Evolutionary conservation across 2,797 vertebrate species (phyloP).

Genomic region (Gymnothorax javanicus): DNA sequence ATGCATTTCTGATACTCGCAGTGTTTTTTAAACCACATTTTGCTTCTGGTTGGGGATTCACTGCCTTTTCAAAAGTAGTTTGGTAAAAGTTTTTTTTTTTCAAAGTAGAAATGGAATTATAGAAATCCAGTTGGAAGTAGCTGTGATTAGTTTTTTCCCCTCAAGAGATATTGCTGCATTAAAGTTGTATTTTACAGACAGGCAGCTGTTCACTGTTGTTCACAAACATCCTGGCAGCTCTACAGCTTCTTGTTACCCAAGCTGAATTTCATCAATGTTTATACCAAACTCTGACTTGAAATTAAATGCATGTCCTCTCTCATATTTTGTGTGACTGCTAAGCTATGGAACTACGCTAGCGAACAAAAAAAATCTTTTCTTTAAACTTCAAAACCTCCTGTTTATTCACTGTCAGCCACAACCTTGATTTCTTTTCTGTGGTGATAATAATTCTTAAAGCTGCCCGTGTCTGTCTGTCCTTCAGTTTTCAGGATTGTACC

Average conservation of each 20-base stretch:
- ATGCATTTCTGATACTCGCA: constrained; percentile 7
- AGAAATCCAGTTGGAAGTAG: background rate
- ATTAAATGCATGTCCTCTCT: background rate
- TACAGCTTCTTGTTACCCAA: background rate
- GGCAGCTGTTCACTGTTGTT: constrained; percentile 3
- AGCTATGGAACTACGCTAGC: background rate
- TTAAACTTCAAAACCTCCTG: background rate
- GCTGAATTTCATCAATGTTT: background rate
- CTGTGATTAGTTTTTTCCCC: background rate
- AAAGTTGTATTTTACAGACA: background rate
- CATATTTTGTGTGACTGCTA: background rate
- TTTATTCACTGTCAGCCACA: background rate
- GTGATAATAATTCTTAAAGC: background rate
- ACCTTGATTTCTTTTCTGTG: background rate
- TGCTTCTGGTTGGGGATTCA: background rate
- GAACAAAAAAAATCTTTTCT: background rate
- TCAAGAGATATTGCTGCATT: background rate
- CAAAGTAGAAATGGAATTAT: background rate
- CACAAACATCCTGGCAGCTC: background rate
- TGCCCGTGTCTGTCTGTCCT: constrained; percentile 45
- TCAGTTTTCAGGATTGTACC: constrained; percentile 93
- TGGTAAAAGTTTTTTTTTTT: constrained; percentile 9
- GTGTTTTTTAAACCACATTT: constrained; percentile 12
- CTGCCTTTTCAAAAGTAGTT: background rate
- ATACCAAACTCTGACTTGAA: background rate